These are phyloP conservation scores for Macrostomum lignano DNA, from an alignment of 1,140 invertebrate genomes.

Conservation along the genomic window DNA sequence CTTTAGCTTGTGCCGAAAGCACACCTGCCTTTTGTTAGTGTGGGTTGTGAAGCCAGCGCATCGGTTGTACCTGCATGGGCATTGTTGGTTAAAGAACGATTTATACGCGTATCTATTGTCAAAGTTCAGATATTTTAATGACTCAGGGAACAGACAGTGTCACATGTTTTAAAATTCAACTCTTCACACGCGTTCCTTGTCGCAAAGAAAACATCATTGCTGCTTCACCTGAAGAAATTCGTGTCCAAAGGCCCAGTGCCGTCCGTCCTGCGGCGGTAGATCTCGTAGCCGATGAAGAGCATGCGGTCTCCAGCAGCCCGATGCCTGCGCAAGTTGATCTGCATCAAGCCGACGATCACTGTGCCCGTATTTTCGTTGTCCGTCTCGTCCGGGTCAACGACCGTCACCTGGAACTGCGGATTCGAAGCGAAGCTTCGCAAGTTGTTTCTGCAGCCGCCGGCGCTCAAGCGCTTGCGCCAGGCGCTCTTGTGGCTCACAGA, in stretches of 20 bases:
- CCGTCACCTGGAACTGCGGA: slow-evolving; percentile 66
- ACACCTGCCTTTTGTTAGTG: too few relatives aligned
- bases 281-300: slow-evolving; percentile 3
- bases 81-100: too few relatives aligned
- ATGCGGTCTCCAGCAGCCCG: slow-evolving; percentile 6
- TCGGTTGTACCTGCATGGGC: too few relatives aligned
- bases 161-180: too few relatives aligned
- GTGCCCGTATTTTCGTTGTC: slow-evolving; percentile 6
- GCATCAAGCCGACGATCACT: slow-evolving; percentile 9
- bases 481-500: slow-evolving; percentile 69
- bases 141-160: too few relatives aligned
- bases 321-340: slow-evolving; percentile 25
- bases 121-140: too few relatives aligned
- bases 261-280: slow-evolving; percentile 1
- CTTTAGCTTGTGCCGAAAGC: slow-evolving; percentile 59
- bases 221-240: slow-evolving; percentile 74
- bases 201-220: too few relatives aligned
- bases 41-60: too few relatives aligned
- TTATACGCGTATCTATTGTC: too few relatives aligned
- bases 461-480: slow-evolving; percentile 64
- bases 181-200: too few relatives aligned
- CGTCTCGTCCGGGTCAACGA: slow-evolving; percentile 49
- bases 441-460: slow-evolving; percentile 64
- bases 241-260: slow-evolving; percentile 3
- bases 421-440: slow-evolving; percentile 69